A percentile compares a stretch with the other conserved stretches of the same genome.
These are phyloP conservation scores for Babylonia areolata DNA, from an alignment of 1,140 invertebrate species.

Conservation along the genomic window DNA sequence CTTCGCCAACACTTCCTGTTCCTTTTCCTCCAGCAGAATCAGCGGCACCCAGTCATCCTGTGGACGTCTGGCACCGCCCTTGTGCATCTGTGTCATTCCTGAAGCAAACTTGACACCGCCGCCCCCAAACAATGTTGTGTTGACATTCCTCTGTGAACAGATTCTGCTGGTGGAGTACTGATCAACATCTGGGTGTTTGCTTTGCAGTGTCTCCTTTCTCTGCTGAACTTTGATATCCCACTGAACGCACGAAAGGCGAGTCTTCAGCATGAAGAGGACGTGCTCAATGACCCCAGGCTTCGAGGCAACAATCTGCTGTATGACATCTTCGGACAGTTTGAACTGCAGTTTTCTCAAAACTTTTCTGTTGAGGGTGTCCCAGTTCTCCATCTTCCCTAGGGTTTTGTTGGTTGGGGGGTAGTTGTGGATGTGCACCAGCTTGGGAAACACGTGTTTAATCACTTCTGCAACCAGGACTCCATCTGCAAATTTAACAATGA, in stretches of 20 bases:
- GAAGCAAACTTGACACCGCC: not conserved
- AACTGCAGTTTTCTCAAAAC: conserved; percentile 69
- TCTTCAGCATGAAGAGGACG: conserved; percentile 62
- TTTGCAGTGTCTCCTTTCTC: conserved; percentile 3
- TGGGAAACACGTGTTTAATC: conserved; percentile 67
- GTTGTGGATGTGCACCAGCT: conserved; percentile 71
- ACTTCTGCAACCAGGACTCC: conserved; percentile 69
- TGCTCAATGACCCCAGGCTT: conserved; percentile 65
- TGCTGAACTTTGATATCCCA: conserved; percentile 36
- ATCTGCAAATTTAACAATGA: conserved; percentile 5
- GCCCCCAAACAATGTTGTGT: not conserved
- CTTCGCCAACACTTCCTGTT: conserved; percentile 69
- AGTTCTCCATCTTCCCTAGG: conserved; percentile 70
- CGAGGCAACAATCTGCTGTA: conserved; percentile 53
- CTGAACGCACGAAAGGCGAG: conserved; percentile 57
- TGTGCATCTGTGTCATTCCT: not conserved
- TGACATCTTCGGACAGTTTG: conserved; percentile 68
- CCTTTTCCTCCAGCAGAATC: conserved; percentile 67
- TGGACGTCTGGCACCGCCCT: not conserved
- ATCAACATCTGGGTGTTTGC: conserved; percentile 59
- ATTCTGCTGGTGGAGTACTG: conserved; percentile 40
- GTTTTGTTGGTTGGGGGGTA: conserved; percentile 65
- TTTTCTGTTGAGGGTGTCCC: conserved; percentile 71
- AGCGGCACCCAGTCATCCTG: conserved; percentile 39
- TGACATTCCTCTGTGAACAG: not conserved